Percentiles rank a stretch among this genome's conserved stretches.
These are phyloP conservation scores for Rhinophrynus dorsalis DNA, from an alignment of 2,797 vertebrate species.

Conservation along the genomic window DNA sequence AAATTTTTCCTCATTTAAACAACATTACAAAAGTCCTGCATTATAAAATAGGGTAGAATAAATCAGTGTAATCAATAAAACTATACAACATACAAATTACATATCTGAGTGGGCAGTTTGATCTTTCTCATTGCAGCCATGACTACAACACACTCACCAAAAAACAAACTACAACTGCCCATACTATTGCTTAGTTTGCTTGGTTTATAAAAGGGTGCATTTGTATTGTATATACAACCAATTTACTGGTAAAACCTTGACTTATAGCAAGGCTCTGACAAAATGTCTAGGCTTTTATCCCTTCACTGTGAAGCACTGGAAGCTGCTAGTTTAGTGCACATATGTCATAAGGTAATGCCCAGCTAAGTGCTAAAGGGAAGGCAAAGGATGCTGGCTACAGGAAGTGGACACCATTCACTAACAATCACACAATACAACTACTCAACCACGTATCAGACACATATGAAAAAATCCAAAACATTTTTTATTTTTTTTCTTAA, in stretches of 20 bases:
- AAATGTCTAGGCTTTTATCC: conserved; percentile 85
- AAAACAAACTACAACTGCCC: conserved; percentile 82
- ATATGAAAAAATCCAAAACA: conserved; percentile 82
- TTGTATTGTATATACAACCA: conserved; percentile 91
- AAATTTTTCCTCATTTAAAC: conserved; percentile 93
- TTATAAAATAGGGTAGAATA: conserved; percentile 99
- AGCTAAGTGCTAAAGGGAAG: conserved; percentile 90
- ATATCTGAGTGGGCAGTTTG: conserved; percentile 81
- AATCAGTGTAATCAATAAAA: conserved; percentile 99
- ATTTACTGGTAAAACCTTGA: conserved; percentile 89
- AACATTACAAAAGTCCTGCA: conserved; percentile 99
- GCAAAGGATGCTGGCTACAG: conserved; percentile 78
- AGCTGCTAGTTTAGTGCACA: conserved; percentile 95
- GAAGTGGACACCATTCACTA: conserved; percentile 79
- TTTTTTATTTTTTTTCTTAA: conserved; percentile 76
- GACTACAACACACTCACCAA: conserved; percentile 86
- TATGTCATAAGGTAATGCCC: conserved; percentile 97
- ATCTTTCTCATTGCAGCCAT: conserved; percentile 79
- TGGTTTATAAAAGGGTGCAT: conserved; percentile 92
- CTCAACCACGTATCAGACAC: conserved; percentile 83
- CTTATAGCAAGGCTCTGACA: conserved; percentile 86
- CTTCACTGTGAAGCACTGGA: conserved; percentile 92
- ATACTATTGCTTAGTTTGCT: conserved; percentile 95
- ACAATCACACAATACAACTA: conserved; percentile 83
- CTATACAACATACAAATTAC: conserved; percentile 98